Evolutionary conservation across 2,113 vertebrate genomes (phyloP).

Genomic region (Chelonoidis abingdonii): DNA sequence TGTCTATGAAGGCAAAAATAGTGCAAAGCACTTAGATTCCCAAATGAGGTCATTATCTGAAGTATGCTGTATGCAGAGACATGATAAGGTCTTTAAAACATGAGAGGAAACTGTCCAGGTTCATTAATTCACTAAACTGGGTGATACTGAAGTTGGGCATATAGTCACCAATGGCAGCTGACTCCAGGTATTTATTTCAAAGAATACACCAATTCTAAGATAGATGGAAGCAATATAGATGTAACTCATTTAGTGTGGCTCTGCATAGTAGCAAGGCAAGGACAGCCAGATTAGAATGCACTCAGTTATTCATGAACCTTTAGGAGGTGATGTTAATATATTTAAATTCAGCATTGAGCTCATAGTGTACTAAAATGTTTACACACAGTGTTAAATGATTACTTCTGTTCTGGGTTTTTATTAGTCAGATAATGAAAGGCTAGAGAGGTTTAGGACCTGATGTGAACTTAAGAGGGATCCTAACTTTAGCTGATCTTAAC

Average conservation of each 20-base stretch:
- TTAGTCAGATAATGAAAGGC: not conserved
- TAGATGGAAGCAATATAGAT: not conserved
- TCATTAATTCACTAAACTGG: not conserved
- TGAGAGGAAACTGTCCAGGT: not conserved
- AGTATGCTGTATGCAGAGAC: not conserved
- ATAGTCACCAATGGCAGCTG: not conserved
- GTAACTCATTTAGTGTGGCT: not conserved
- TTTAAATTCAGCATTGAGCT: not conserved
- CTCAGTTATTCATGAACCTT: not conserved
- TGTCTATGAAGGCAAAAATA: not conserved
- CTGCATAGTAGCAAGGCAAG: not conserved
- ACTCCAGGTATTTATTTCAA: not conserved
- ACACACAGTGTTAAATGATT: not conserved
- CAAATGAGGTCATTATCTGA: not conserved
- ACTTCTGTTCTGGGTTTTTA: not conserved
- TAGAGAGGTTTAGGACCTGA: not conserved
- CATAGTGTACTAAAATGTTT: not conserved
- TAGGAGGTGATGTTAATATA: not conserved
- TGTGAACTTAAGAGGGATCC: not conserved
- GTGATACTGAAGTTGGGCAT: not conserved
- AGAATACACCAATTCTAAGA: not conserved
- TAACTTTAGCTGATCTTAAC: not conserved
- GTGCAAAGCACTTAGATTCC: not conserved
- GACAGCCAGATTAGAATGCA: not conserved
- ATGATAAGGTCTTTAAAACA: not conserved